Base-by-base conservation (phyloP, 2,113 vertebrate species). In the Mesembrinibis cayennensis region DNA sequence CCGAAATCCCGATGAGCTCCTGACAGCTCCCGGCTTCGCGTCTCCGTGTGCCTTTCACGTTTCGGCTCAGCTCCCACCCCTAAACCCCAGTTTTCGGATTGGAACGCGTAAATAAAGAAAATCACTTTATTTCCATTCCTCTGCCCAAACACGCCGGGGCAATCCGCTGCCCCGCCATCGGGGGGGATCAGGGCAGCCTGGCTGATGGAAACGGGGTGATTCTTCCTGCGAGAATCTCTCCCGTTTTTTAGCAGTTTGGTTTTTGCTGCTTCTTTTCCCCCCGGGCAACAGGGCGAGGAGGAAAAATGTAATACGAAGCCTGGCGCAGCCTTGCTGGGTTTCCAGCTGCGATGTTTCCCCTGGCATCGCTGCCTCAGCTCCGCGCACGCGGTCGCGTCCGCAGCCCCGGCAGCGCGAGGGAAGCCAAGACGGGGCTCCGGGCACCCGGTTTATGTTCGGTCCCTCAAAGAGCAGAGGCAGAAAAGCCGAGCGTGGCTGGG, bases 401-500 rank as follows among this genome's bases (percentile, higher is more conserved):
- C 88, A 84, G 74, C 83, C 81, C 79, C 22, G 13, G 92, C 2
- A 2, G 36, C 10, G 7, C 4, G 20, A 70, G 29, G 44, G 72
- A 50, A 90, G 86, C 91, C 82, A 59, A 47, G 56, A 45, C 1
- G 3, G 56, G 42, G n/a, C 61, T 90, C 55, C 13, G 2, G 47
- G 32, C 38, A 21, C 80, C 30, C 42, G 2, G 13, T 1, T 34
- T 19, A 1, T 5, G 15, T 4, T 52, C 7, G 5, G 20, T 55
- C 49, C 85, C 77, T 63, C 32, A 25, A 56, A 56, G 7, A 34
- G 13, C 17, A 49, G 90, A 56, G 49, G 34, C 34, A 71, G 23
- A 66, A 65, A 45, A 22, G 10, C n/a, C 13, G 2, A 72, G 49
- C 1, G 0, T 0, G 14, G 50, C 34, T 1, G 2, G 52, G 47